A percentile compares a stretch with the other conserved stretches of the same genome.
Conservation (phyloP, 2,888 invertebrate genomes). For the Lordiphosa andalusiaca region DNA sequence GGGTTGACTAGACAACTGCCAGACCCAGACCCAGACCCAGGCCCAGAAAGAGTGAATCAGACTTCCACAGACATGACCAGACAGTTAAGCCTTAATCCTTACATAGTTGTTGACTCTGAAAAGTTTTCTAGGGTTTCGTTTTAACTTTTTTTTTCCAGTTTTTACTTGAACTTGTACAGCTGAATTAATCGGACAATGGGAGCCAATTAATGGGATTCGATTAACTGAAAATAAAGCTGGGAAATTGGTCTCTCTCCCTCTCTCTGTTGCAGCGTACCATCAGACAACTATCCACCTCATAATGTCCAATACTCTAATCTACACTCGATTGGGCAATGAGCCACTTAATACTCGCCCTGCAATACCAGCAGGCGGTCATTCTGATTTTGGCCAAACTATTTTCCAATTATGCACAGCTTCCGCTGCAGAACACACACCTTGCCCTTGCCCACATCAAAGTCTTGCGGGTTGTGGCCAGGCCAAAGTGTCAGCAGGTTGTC, state of each 20-base stretch:
- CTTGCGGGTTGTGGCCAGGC: conserved; percentile 35
- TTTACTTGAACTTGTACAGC: conserved; percentile 33
- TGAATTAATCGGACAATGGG: conserved; percentile 38
- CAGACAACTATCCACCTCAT: too few relatives aligned
- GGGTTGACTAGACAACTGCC: conserved; percentile 58
- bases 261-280: too few relatives aligned
- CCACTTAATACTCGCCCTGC: conserved; percentile 39
- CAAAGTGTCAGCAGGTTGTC: conserved; percentile 64
- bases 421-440: conserved; percentile 35
- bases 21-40: conserved; percentile 34
- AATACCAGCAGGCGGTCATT: conserved; percentile 17
- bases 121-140: conserved; percentile 54
- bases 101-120: conserved; percentile 49
- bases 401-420: conserved; percentile 60
- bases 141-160: background rate
- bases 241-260: too few relatives aligned
- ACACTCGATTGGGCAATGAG: conserved; percentile 21
- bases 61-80: conserved; percentile 56
- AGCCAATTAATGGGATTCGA: conserved; percentile 56
- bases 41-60: conserved; percentile 22
- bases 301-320: too few relatives aligned
- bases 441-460: conserved; percentile 55
- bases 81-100: conserved; percentile 68
- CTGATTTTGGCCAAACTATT: conserved; percentile 49
- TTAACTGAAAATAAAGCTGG: conserved; percentile 16